phyloP scores from a whole-genome alignment of 2,888 invertebrate species.

The Portevinia maculata region DNA sequence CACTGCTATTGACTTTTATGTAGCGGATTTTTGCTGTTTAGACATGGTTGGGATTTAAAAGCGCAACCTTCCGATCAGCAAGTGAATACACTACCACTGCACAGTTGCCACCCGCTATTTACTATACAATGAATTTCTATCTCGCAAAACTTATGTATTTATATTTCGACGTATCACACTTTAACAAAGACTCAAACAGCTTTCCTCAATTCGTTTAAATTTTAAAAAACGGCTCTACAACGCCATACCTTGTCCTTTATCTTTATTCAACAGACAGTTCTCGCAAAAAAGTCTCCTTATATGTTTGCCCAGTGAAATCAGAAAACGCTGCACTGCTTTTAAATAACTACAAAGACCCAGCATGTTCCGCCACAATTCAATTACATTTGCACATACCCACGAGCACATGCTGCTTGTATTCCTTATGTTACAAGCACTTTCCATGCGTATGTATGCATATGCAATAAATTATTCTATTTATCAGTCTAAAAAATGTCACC shows the following conservation, averaged over 20 bases:
- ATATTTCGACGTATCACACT: background rate
- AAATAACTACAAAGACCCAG: constrained; percentile 55
- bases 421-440: constrained; percentile 30
- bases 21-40: too few relatives aligned
- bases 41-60: too few relatives aligned
- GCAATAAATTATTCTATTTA: constrained; percentile 67
- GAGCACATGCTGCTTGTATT: background rate
- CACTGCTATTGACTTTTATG: too few relatives aligned
- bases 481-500: constrained; percentile 23
- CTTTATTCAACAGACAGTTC: constrained; percentile 34
- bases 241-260: constrained; percentile 48
- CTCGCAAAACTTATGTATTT: background rate
- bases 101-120: too few relatives aligned
- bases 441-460: too few relatives aligned
- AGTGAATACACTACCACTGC: too few relatives aligned
- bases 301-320: constrained; percentile 45
- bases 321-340: constrained; percentile 53
- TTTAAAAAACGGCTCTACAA: constrained; percentile 41
- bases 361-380: constrained; percentile 52
- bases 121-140: too few relatives aligned
- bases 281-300: constrained; percentile 17
- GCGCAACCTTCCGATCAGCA: too few relatives aligned
- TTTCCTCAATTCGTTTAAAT: constrained; percentile 31
- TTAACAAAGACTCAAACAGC: constrained; percentile 11
- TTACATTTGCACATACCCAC: constrained; percentile 1